These are phyloP conservation scores for Phoxinus phoxinus DNA, from an alignment of 2,113 vertebrate species.

Conservation along the genomic window DNA sequence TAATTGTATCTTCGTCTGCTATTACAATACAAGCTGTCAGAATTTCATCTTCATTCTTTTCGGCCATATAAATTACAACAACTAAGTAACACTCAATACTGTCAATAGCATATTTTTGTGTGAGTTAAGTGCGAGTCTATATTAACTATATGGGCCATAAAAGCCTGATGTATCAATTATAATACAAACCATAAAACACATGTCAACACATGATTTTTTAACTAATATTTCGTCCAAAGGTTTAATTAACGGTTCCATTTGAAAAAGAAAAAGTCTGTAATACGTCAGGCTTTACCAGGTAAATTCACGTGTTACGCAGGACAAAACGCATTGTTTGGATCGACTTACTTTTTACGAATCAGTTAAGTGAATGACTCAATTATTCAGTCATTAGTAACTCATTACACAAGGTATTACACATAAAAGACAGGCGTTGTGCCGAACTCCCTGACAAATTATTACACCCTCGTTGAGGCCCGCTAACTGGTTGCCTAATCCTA, in stretches of 20 bases:
- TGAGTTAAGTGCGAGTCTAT: too few relatives aligned
- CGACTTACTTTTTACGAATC: neutral
- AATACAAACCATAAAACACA: neutral
- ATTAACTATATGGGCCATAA: neutral
- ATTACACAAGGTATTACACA: neutral
- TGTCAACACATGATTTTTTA: too few relatives aligned
- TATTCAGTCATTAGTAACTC: too few relatives aligned
- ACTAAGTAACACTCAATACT: neutral
- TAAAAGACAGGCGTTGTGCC: neutral
- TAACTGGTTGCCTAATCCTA: too few relatives aligned
- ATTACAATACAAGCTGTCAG: neutral
- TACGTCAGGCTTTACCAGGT: neutral
- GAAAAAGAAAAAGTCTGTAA: neutral
- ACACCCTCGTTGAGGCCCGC: too few relatives aligned
- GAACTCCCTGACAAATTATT: too few relatives aligned
- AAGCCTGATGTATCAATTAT: neutral
- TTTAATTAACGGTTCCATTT: neutral
- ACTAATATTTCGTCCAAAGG: too few relatives aligned
- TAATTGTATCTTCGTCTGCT: neutral
- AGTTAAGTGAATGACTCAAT: neutral
- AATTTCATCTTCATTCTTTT: neutral
- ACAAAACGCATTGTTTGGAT: neutral
- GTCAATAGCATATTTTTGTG: neutral
- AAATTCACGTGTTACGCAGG: neutral
- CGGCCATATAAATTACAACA: neutral